Conservation (phyloP, 2,113 vertebrate genomes). For the Lasiurus cinereus region DNA sequence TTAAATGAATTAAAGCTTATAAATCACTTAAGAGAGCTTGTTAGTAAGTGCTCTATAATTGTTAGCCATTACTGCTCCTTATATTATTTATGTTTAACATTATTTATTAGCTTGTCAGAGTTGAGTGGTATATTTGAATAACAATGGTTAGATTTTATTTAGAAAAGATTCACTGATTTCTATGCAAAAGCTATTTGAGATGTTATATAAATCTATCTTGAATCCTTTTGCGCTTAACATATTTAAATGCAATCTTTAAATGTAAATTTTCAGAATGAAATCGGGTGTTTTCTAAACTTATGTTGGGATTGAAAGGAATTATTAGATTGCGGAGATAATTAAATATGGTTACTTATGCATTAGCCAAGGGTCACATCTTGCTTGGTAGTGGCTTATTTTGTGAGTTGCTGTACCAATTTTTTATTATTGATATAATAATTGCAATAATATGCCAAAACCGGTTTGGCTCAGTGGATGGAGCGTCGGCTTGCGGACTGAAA, state of each 20-base stretch:
- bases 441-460: too few relatives aligned
- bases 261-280: slow-evolving; percentile 22
- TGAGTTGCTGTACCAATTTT: neutral
- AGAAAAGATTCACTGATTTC: slow-evolving; percentile 74
- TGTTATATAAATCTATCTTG: neutral
- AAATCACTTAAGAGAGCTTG: neutral
- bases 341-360: neutral
- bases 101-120: neutral
- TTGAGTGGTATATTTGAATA: slow-evolving; percentile 1
- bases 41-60: neutral
- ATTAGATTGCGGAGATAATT: neutral
- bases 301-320: neutral
- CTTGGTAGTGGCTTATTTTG: neutral
- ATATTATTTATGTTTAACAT: neutral
- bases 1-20: neutral
- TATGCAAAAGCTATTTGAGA: neutral
- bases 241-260: neutral
- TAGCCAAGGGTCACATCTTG: neutral
- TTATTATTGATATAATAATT: too few relatives aligned
- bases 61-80: neutral
- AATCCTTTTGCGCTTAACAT: neutral
- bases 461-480: too few relatives aligned
- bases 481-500: too few relatives aligned
- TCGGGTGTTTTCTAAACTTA: neutral
- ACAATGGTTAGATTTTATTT: neutral